Evolutionary conservation across 2,888 invertebrate genomes (phyloP), one percentile per base, ranked within the genome.

Genomic region (Dryobotodes eremita): DNA sequence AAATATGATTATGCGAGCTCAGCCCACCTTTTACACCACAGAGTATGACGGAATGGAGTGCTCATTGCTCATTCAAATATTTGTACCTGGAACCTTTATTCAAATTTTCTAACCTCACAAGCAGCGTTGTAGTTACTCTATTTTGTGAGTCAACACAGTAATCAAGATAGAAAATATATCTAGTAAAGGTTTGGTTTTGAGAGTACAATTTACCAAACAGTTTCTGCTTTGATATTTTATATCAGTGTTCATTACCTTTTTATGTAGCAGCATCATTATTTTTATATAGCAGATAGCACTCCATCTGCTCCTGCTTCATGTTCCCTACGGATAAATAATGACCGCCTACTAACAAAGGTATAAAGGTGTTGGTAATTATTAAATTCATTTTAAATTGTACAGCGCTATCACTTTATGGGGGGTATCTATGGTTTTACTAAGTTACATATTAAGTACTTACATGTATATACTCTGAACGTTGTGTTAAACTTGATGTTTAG

Each of bases 301-400:
- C 65, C 72, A 82, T 73, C 1, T 62, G 36, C 59, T 48, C 42
- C 15, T 82, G 6, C 57, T 77, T 72, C 23, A 20, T 62, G 53
- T 57, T 31, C 17, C 7, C 5, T 50, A 48, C 71, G n/a, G 71
- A 85, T 88, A 77, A 87, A 80, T 87, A 82, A 88, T 76, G 73
- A 66, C 71, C 62, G 65, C 70, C 78, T 70, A 65, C 79, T 68
- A 77, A 78, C 53, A 64, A 71, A 83, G 80, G 86, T 81, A 86
- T 71, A 79, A 87, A 87, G 82, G 77, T 77, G 87, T 84, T 69
- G 48, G 80, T 87, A 84, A 87, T 88, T 88, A 87, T 85, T 82
- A 82, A 84, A 86, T 86, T 84, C 71, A 82, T 84, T 88, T 75
- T 66, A 80, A 82, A 82, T 79, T 88, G 80, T 87, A 74, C 71